Evolutionary conservation across 53 echinoderm and acorn worm genomes (phyloP), one percentile per base, ranked within the genome.

Genomic region (Patiria pectinifera): DNA sequence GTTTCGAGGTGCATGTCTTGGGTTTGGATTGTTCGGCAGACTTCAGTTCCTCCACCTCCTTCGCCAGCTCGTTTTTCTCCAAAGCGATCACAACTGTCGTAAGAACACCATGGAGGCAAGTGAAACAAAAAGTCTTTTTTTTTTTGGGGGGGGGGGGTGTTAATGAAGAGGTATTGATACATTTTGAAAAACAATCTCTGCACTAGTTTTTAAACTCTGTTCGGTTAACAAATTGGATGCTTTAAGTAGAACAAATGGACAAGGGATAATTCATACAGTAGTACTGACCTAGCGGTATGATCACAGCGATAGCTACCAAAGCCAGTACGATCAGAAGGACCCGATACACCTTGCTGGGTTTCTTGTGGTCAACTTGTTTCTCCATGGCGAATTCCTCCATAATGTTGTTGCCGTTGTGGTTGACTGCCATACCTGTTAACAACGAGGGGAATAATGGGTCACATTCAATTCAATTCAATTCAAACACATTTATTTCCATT

Each of bases 211-310:
- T 53, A 53, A 53, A 8, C 53, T 53, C 53, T 16, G n/a, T 83
- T 58, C 18, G 4, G 58, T 15, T 12, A 12, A 53, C 4, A 12
- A 18, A 15, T 18, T 35, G n/a, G n/a, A 35, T 35, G 35, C 35
- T 35, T 35, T 35, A 35, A 35, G 35, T 35, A 35, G 35, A 35
- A 35, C 35, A 35, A 35, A 35, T 35, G 35, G 35, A 0, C 1
- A 18, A 0, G 21, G 35, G 35, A 35, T 35, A 35, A 35, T 35
- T 35, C 35, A 35, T 35, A 35, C 35, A 35, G 35, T 35, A 35
- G 35, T 35, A 53, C 96, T 92, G 87, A 96, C 96, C 93, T 14
- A 94, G 86, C 62, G 96, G 93, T 59, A 96, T 91, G 45, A 91
- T 62, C 0, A 96, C 82, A 11, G 79, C 92, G 45, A 94, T 45